phyloP scores from a whole-genome alignment of 2,113 vertebrate species.

The Phrynosoma platyrhinos region DNA sequence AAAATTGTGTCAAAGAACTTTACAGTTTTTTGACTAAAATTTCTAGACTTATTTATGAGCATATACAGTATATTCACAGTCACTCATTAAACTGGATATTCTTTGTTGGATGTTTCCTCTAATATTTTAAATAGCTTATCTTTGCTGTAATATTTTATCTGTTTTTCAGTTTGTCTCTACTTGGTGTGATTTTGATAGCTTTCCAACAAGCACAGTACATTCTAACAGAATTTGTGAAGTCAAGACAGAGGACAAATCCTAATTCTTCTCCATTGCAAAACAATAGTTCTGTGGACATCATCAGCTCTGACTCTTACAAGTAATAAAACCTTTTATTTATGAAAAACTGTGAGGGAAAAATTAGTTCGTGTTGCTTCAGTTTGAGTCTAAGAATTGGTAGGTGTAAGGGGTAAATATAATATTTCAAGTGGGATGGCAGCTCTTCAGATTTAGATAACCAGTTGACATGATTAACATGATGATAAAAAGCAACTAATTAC shows the following conservation, averaged over 20 bases:
- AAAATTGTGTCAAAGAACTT: no score
- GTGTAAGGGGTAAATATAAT: not conserved
- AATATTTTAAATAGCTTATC: not conserved
- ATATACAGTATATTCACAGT: no score
- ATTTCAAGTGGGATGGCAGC: not conserved
- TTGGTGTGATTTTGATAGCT: conserved; percentile 94
- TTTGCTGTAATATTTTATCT: conserved; percentile 32
- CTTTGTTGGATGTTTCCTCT: not conserved
- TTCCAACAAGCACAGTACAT: conserved; percentile 97
- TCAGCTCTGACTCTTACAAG: conserved; percentile 86
- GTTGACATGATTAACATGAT: not conserved
- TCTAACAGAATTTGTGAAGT: conserved; percentile 89
- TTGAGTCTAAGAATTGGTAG: not conserved
- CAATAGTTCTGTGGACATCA: conserved; percentile 77
- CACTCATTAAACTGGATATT: not conserved
- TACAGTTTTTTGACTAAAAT: no score
- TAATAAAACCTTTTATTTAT: conserved; percentile 66
- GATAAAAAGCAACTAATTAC: not conserved
- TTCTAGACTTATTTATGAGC: no score
- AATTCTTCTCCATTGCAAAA: conserved; percentile 80
- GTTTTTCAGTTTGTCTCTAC: conserved; percentile 87
- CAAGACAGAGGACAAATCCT: conserved; percentile 85
- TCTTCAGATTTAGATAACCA: not conserved
- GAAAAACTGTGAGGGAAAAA: conserved; percentile 8
- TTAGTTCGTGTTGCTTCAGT: not conserved